Evolutionary conservation across 2,113 vertebrate species (phyloP), one percentile per base, ranked within the genome.

Genomic region (Sinocyclocheilus maitianheensis): DNA sequence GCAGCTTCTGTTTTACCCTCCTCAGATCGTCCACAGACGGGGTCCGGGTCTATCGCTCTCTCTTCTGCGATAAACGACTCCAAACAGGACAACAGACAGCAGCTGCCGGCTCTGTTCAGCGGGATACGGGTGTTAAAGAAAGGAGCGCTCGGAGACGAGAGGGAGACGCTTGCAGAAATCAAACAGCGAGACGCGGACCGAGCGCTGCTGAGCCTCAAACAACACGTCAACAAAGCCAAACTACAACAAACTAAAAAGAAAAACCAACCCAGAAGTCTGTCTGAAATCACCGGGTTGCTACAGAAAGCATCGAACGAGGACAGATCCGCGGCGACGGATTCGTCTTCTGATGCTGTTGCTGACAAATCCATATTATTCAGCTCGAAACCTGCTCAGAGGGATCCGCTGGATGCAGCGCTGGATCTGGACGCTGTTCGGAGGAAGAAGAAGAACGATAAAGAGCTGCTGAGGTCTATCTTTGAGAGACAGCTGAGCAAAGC

Each of bases 71-170:
- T 81, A n/a, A 55, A 55, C 18, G 53, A 55, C 53, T 55, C 53
- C 53, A 34, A 43, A 40, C 85, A 60, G 4, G 26, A 26, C 55
- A 71, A 26, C n/a, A 88, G 91, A 46, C 98, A 98, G 91, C 97
- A 97, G 90, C 93, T 98, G 86, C 98, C 98, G 0, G 95, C 96
- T 83, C 95, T 99, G 84, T 99, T 99, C 67, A 99, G 97, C 87
- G 97, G 97, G 10, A 90, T 99, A 63, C 94, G 96, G 71, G 97
- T 99, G 82, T 89, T 97, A 83, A 98, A 97, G 92, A 99, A 98
- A 91, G 97, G 97, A 51, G 91, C 91, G 0, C 69, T 92, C 3
- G 90, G 95, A 13, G 97, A 97, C 7, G 94, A 96, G 12, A 93
- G 92, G 60, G 97, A 97, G 90, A 96, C 92, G 0, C 82, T 98